These are phyloP conservation scores for Drosophila arizonae DNA, from an alignment of 1,140 invertebrate genomes.

Conservation along the genomic window DNA sequence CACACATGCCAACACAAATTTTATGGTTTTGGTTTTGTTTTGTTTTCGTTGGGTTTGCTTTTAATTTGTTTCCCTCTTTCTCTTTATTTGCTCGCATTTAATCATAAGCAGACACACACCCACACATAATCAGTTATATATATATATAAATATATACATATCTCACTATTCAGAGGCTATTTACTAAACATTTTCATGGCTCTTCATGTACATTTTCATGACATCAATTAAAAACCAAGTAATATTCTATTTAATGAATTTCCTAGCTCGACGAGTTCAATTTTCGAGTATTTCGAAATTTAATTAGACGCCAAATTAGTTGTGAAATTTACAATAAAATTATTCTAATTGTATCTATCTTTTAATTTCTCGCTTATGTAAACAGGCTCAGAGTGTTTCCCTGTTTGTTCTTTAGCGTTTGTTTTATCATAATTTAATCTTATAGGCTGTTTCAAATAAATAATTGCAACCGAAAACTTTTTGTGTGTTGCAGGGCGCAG, in stretches of 20 bases:
- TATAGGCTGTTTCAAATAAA: no score
- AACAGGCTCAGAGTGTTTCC: no score
- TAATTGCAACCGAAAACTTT: constrained; percentile 12
- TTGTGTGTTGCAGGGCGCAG: constrained; percentile 62
- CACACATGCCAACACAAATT: constrained; percentile 6
- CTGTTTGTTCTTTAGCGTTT: no score
- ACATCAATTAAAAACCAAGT: not conserved
- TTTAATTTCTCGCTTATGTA: no score
- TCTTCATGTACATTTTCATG: constrained; percentile 15
- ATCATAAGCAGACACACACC: constrained; percentile 7
- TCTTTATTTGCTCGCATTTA: constrained; percentile 5
- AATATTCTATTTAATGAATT: no score
- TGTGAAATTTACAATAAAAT: no score
- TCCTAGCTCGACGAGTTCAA: no score
- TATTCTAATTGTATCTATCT: no score
- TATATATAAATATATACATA: not conserved
- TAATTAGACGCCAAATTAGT: no score
- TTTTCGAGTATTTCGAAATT: no score
- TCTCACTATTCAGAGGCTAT: constrained; percentile 39
- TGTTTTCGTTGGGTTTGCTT: constrained; percentile 21
- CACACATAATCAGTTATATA: constrained; percentile 14
- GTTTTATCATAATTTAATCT: no score
- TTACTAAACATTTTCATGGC: constrained; percentile 13
- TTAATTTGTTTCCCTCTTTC: not conserved
- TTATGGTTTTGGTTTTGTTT: constrained; percentile 36